Conservation (phyloP, 2,888 invertebrate genomes). For the Trachelus troglodyta region DNA sequence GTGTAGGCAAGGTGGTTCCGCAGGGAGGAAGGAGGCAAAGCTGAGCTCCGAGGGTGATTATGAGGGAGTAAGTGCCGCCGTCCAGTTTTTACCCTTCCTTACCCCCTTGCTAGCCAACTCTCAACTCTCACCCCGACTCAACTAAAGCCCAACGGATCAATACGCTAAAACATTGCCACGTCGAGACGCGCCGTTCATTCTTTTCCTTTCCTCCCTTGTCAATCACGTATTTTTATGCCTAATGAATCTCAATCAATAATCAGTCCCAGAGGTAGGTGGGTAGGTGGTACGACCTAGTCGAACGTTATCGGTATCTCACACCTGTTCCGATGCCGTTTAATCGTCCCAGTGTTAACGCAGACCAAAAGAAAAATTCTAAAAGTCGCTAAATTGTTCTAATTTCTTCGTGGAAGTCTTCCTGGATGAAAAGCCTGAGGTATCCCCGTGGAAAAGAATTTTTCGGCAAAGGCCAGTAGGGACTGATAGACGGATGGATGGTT, state of each 20-base stretch:
- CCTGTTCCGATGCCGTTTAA: not conserved
- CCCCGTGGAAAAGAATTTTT: not conserved
- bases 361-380: not conserved
- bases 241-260: not conserved
- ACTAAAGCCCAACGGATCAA: constrained; percentile 61
- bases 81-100: constrained; percentile 55
- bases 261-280: not conserved
- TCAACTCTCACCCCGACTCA: constrained; percentile 44
- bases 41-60: constrained; percentile 50
- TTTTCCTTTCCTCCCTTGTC: constrained; percentile 10
- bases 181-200: constrained; percentile 48
- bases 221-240: not conserved
- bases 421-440: not conserved
- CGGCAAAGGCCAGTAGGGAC: not conserved
- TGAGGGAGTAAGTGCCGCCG: constrained; percentile 62
- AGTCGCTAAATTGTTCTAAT: not conserved
- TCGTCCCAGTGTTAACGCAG: too few species aligned
- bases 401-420: not conserved
- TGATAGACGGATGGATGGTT: constrained; percentile 37
- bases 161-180: constrained; percentile 65
- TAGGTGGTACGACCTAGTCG: not conserved
- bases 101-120: constrained; percentile 16
- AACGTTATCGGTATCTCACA: not conserved
- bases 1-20: constrained; percentile 18
- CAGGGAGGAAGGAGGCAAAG: constrained; percentile 31